These are phyloP conservation scores for Frankliniella intonsa DNA, from an alignment of 2,888 invertebrate species.

Conservation along the genomic window DNA sequence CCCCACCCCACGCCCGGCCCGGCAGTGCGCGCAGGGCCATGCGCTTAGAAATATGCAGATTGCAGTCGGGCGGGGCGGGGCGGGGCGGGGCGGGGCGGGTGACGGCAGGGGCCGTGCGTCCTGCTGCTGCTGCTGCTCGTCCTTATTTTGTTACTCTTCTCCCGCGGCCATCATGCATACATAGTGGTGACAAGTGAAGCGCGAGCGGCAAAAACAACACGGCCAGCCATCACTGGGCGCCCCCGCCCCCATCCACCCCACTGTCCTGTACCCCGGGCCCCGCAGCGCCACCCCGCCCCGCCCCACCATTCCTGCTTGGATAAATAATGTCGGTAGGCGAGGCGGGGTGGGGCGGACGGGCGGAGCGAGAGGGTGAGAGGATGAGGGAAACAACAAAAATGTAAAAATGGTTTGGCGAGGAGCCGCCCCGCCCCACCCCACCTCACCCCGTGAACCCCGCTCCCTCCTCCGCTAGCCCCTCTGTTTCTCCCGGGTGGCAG, in stretches of 20 bases:
- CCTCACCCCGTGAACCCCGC: background rate
- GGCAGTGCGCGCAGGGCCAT: background rate
- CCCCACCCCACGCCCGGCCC: background rate
- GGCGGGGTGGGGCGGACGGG: conserved; percentile 33
- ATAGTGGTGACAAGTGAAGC: conserved; percentile 28
- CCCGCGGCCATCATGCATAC: background rate
- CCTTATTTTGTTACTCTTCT: background rate
- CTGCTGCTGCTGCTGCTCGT: too few species aligned
- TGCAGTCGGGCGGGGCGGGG: too few species aligned
- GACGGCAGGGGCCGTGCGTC: too few species aligned
- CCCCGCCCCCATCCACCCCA: too few species aligned
- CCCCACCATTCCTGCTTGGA: too few species aligned
- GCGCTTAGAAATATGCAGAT: too few species aligned
- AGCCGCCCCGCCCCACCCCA: background rate
- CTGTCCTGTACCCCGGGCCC: too few species aligned
- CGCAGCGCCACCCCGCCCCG: too few species aligned
- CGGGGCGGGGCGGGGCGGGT: too few species aligned
- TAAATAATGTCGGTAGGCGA: too few species aligned
- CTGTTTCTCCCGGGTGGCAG: background rate
- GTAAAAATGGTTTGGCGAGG: conserved; percentile 28
- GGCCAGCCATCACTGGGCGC: too few species aligned
- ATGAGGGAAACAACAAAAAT: too few species aligned
- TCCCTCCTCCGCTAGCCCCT: background rate
- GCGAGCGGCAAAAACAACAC: background rate
- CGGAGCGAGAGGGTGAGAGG: conserved; percentile 27